Percentiles rank a stretch among this genome's conserved stretches.
Conservation (phyloP, 2,113 vertebrate genomes). For the Tiliqua scincoides region DNA sequence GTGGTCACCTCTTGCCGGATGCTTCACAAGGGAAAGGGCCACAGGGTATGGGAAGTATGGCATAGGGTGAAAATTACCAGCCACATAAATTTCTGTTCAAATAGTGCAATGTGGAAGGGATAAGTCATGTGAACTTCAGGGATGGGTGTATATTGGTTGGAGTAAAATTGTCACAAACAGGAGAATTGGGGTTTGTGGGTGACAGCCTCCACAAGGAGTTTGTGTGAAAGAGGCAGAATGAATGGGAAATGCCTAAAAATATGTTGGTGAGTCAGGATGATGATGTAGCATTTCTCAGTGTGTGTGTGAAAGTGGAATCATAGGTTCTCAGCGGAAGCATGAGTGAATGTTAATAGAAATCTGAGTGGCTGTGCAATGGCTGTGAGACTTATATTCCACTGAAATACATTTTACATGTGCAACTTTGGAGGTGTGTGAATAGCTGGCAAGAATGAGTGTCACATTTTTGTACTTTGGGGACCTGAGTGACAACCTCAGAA, state of each 20-base stretch:
- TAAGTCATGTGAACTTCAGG: not conserved
- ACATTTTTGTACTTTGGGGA: not conserved
- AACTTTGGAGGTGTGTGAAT: not conserved
- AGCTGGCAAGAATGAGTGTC: not conserved
- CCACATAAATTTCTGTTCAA: not conserved
- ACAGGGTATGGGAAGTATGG: not conserved
- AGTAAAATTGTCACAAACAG: not conserved
- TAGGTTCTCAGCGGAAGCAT: too few relatives aligned
- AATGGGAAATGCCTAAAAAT: not conserved
- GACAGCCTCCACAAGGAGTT: not conserved
- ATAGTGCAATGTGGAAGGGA: not conserved
- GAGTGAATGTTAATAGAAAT: not conserved
- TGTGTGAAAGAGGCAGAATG: not conserved
- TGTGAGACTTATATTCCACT: not conserved
- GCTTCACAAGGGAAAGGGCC: accelerated
- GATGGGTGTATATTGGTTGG: not conserved
- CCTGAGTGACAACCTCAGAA: not conserved
- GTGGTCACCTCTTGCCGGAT: accelerated
- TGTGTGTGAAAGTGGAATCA: not conserved
- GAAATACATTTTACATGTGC: not conserved
- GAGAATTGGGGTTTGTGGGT: not conserved
- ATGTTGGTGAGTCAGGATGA: not conserved
- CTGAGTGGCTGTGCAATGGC: not conserved
- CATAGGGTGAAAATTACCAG: too few relatives aligned
- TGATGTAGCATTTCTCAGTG: not conserved